These are phyloP conservation scores for Bombycilla garrulus DNA, from an alignment of 2,113 vertebrate genomes.

Conservation along the genomic window DNA sequence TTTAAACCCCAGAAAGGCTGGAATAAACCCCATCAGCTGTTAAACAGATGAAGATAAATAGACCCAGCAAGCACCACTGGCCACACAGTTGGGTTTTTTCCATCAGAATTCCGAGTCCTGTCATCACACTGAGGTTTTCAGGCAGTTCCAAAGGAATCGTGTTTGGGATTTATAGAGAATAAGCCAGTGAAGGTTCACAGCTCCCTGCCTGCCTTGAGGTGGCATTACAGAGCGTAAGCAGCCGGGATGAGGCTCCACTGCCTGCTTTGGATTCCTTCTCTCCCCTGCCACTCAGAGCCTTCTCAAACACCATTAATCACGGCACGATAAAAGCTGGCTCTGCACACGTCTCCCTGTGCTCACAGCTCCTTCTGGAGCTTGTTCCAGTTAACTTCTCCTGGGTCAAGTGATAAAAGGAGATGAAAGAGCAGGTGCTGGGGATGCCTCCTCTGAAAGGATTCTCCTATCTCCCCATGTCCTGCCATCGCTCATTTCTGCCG, in stretches of 20 bases:
- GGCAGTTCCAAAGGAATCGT: neutral
- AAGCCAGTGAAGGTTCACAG: neutral
- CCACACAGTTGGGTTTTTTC: neutral
- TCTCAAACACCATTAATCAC: neutral
- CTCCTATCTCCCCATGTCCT: neutral
- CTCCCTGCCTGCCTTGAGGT: neutral
- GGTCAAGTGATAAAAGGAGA: neutral
- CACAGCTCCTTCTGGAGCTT: neutral
- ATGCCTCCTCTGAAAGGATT: neutral
- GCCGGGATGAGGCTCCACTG: neutral
- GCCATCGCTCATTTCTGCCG: neutral
- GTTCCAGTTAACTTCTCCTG: neutral
- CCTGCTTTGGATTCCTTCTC: neutral
- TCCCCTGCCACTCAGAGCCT: neutral
- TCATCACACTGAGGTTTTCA: neutral
- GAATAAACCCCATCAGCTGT: neutral
- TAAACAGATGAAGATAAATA: constrained; percentile 7
- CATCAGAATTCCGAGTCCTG: neutral
- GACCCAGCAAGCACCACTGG: neutral
- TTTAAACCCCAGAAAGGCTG: neutral
- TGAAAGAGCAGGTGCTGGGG: neutral
- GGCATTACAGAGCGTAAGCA: neutral
- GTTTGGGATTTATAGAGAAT: neutral
- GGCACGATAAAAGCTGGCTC: neutral
- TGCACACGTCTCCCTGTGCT: neutral